These are phyloP conservation scores for Agraylea sexmaculata DNA, from an alignment of 1,140 invertebrate species.

Conservation along the genomic window DNA sequence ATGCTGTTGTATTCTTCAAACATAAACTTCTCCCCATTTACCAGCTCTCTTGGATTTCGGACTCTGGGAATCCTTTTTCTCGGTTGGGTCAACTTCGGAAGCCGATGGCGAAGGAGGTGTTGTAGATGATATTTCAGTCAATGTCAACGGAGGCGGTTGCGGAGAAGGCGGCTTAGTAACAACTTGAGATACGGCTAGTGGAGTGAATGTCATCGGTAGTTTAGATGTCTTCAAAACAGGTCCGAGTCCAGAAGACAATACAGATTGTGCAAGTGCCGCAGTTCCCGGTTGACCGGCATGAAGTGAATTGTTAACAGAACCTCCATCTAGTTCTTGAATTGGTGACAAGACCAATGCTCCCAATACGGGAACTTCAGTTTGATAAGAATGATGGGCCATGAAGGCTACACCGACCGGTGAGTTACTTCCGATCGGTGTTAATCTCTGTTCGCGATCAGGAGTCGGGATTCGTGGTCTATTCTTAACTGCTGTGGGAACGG, in stretches of 20 bases:
- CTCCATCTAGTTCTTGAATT: constrained; percentile 61
- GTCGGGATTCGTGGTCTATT: constrained; percentile 74
- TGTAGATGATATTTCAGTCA: constrained; percentile 8
- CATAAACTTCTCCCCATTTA: constrained; percentile 16
- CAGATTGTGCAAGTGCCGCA: constrained; percentile 56
- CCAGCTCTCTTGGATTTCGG: constrained; percentile 8
- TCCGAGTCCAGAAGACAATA: constrained; percentile 51
- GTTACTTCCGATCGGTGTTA: constrained; percentile 36
- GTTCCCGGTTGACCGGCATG: constrained; percentile 54
- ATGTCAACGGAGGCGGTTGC: constrained; percentile 3
- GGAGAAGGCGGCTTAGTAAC: constrained; percentile 24
- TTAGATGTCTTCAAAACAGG: constrained; percentile 44
- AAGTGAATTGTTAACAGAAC: constrained; percentile 54
- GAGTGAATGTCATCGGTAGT: constrained; percentile 27
- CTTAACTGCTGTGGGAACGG: constrained; percentile 52
- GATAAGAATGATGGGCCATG: constrained; percentile 49
- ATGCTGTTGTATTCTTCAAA: no score
- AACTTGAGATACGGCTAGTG: constrained; percentile 34
- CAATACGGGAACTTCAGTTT: constrained; percentile 54
- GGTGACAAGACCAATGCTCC: constrained; percentile 64
- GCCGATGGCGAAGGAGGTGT: no score
- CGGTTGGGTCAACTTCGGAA: constrained; percentile 2
- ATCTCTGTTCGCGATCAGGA: constrained; percentile 59
- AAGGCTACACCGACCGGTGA: constrained; percentile 49
- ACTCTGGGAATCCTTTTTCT: constrained; percentile 6